A percentile compares a stretch with the other conserved stretches of the same genome.
phyloP scores from a whole-genome alignment of 1,140 invertebrate genomes.

The Brachionus angularis region DNA sequence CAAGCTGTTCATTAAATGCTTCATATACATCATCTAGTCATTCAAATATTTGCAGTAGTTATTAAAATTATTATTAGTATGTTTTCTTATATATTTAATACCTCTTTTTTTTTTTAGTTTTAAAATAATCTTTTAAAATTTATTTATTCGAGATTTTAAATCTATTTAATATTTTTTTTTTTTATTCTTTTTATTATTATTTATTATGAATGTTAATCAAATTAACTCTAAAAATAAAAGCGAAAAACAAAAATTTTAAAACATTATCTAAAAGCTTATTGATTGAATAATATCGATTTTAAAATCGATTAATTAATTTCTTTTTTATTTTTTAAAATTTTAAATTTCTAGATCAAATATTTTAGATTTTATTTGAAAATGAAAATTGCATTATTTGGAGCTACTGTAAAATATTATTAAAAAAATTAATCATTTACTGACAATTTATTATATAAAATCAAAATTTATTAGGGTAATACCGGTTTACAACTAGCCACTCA shows the following conservation, averaged over 20 bases:
- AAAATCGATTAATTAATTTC: background rate
- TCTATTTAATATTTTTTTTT: background rate
- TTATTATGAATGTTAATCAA: background rate
- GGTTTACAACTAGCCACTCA: slow-evolving; percentile 52
- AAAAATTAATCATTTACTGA: background rate
- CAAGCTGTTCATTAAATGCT: too few species aligned
- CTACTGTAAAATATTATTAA: slow-evolving; percentile 18
- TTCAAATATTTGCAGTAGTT: too few species aligned
- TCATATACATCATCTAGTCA: too few species aligned
- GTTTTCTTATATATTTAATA: too few species aligned
- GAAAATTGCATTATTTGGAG: slow-evolving; percentile 42
- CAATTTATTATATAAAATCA: background rate
- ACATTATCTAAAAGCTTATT: background rate
- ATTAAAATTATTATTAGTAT: too few species aligned
- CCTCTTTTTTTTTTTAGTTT: background rate
- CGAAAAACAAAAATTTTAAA: background rate
- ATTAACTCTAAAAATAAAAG: slow-evolving; percentile 4
- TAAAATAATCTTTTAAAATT: slow-evolving; percentile 5
- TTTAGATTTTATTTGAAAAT: too few species aligned
- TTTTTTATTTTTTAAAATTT: slow-evolving; percentile 6
- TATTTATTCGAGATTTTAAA: background rate
- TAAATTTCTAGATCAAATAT: background rate
- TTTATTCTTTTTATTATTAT: background rate
- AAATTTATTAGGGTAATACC: slow-evolving; percentile 48
- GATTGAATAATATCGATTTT: slow-evolving; percentile 21